A percentile compares a stretch with the other conserved stretches of the same genome.
These are phyloP conservation scores for Thymelicus sylvestris DNA, from an alignment of 2,888 invertebrate species.

Conservation along the genomic window DNA sequence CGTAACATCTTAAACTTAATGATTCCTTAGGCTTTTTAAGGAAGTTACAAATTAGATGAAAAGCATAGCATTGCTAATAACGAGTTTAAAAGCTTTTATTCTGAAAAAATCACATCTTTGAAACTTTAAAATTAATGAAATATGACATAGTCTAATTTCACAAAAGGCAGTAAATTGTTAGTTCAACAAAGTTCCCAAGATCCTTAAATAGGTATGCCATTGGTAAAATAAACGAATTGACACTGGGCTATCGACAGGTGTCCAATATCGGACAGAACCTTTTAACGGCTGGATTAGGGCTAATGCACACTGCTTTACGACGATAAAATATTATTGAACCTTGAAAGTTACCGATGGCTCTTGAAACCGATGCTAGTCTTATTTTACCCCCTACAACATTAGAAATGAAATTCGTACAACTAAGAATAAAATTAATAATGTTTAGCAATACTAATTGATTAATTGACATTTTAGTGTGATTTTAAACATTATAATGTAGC, in stretches of 20 bases:
- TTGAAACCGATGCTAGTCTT: not conserved
- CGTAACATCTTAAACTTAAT: too few species aligned
- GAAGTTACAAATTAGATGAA: too few species aligned
- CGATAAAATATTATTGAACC: constrained; percentile 10
- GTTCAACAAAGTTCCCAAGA: not conserved
- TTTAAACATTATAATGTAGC: too few species aligned
- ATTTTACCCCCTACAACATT: not conserved
- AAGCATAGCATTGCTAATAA: too few species aligned
- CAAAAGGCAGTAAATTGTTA: not conserved
- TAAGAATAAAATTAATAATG: too few species aligned
- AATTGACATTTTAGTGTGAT: too few species aligned
- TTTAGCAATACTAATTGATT: too few species aligned
- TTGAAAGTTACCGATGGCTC: not conserved
- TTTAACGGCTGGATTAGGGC: constrained; percentile 36
- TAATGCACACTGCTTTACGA: constrained; percentile 29
- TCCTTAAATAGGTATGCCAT: constrained; percentile 1
- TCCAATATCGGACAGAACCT: constrained; percentile 44
- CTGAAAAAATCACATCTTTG: too few species aligned
- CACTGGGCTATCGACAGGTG: constrained; percentile 43
- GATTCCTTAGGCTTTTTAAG: too few species aligned
- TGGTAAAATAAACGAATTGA: constrained; percentile 21
- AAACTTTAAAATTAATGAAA: too few species aligned
- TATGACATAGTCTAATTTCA: not conserved
- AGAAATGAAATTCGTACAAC: too few species aligned
- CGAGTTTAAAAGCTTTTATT: too few species aligned